Evolutionary conservation across 2,797 vertebrate genomes (phyloP).

Genomic region (Holocentrus rufus): DNA sequence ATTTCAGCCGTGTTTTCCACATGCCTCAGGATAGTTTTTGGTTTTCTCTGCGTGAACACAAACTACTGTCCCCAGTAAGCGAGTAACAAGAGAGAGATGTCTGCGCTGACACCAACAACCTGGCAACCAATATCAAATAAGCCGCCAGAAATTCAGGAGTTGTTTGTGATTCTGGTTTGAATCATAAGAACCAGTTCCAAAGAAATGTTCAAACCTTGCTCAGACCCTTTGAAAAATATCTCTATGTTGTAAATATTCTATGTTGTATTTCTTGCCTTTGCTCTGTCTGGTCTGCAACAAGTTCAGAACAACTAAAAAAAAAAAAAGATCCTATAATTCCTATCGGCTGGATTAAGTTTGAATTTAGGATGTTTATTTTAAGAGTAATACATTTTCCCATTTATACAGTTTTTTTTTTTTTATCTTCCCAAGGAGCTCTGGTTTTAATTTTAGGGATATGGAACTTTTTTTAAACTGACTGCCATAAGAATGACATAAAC

Average conservation of each 20-base stretch:
- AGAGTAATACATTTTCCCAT: conserved; percentile 42
- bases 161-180: conserved; percentile 41
- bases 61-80: conserved; percentile 57
- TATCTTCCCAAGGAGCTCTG: neutral
- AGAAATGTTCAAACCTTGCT: neutral
- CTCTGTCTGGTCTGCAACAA: conserved; percentile 4
- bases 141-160: conserved; percentile 28
- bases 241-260: conserved; percentile 9
- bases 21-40: conserved; percentile 66
- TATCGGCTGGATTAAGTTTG: conserved; percentile 31
- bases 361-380: conserved; percentile 21
- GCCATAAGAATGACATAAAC: conserved; percentile 40
- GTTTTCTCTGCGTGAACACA: conserved; percentile 69
- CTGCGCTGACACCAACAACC: conserved; percentile 44
- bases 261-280: conserved; percentile 23
- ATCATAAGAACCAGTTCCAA: conserved; percentile 12
- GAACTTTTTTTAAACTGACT: conserved; percentile 11
- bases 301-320: conserved; percentile 1
- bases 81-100: conserved; percentile 21
- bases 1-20: conserved; percentile 70
- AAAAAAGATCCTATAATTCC: conserved; percentile 22
- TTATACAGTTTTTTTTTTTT: conserved; percentile 31
- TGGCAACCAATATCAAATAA: conserved; percentile 50
- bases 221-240: conserved; percentile 12
- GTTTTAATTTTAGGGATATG: conserved; percentile 47